Percentiles rank a stretch among this genome's conserved stretches.
Conservation (phyloP, 2,888 invertebrate species). For the Hymenopus coronatus region DNA sequence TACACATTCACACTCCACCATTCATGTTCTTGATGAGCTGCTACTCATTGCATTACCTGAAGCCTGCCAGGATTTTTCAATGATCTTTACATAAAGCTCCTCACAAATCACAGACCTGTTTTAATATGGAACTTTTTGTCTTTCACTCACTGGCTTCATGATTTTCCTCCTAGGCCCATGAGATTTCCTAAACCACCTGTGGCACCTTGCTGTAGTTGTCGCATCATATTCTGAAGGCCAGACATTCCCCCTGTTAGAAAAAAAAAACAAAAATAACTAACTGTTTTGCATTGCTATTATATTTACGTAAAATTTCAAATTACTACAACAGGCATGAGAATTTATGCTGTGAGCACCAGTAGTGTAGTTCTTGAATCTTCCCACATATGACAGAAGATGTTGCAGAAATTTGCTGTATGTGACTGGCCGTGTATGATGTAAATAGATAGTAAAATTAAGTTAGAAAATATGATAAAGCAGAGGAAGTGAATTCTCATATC, state of each 20-base stretch:
- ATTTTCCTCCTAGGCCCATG: constrained; percentile 58
- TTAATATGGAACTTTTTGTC: neutral
- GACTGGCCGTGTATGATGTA: too few species aligned
- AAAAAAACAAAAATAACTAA: neutral
- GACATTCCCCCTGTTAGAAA: constrained; percentile 79
- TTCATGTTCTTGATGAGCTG: neutral
- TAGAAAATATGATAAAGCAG: too few species aligned
- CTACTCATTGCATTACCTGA: neutral
- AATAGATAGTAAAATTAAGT: too few species aligned
- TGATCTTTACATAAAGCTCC: neutral
- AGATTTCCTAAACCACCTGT: constrained; percentile 57
- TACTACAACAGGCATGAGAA: too few species aligned
- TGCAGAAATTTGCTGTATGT: too few species aligned
- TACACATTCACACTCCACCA: neutral
- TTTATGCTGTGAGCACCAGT: too few species aligned
- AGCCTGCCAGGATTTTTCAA: neutral
- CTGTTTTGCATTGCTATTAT: too few species aligned
- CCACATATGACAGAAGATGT: too few species aligned
- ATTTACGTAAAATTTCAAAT: neutral
- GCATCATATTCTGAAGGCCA: constrained; percentile 97
- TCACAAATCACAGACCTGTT: neutral
- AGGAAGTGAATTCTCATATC: too few species aligned
- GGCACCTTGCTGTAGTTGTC: constrained; percentile 74
- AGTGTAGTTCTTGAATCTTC: too few species aligned
- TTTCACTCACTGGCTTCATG: constrained; percentile 38